Evolutionary conservation across 2,888 invertebrate species (phyloP).

Genomic region (Camptogramma bilineatum): DNA sequence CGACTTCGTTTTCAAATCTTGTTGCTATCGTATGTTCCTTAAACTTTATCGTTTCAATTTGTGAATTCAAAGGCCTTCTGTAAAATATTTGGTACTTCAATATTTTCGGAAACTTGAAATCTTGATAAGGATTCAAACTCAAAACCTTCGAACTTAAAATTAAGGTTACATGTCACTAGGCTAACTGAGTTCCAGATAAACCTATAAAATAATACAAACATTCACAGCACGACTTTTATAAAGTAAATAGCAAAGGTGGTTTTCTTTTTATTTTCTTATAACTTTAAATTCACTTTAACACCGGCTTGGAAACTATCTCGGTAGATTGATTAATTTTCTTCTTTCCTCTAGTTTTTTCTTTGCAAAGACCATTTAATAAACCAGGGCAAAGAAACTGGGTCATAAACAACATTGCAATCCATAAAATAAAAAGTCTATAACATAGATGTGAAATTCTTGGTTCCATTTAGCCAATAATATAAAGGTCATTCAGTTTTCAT

Average conservation of each 20-base stretch:
- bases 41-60: no score
- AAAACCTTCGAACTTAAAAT: no score
- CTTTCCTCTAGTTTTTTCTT: conserved; percentile 2
- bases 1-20: no score
- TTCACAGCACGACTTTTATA: neutral
- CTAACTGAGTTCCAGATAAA: no score
- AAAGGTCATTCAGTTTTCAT: no score
- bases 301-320: neutral
- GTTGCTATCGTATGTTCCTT: no score
- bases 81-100: no score
- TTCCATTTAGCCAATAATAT: no score
- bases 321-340: conserved; percentile 3
- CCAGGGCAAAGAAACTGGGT: conserved; percentile 34
- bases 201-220: neutral
- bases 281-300: neutral
- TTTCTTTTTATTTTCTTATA: neutral
- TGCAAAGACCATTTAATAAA: conserved; percentile 18
- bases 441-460: neutral
- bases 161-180: no score
- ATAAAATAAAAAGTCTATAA: neutral
- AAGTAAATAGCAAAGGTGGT: neutral
- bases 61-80: no score
- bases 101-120: no score
- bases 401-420: conserved; percentile 29
- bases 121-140: no score